These are phyloP conservation scores for Myotis myotis DNA, from an alignment of 2,797 vertebrate species.

Conservation along the genomic window DNA sequence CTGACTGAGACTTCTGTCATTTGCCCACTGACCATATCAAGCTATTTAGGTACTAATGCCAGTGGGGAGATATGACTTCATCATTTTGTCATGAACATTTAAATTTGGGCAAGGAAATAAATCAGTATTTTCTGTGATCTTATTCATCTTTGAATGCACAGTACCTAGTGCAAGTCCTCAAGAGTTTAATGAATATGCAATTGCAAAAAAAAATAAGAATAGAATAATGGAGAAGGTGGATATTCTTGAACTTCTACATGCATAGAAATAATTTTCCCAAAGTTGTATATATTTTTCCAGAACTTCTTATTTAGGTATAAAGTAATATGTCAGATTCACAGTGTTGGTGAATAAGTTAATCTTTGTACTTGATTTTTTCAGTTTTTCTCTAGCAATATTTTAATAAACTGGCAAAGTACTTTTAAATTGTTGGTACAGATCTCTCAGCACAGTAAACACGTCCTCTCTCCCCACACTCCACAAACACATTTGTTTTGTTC, in stretches of 20 bases:
- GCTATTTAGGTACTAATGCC: neutral
- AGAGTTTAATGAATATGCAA: neutral
- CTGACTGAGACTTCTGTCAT: neutral
- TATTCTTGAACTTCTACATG: neutral
- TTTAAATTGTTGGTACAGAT: neutral
- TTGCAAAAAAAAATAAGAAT: constrained; percentile 39
- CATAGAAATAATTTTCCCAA: constrained; percentile 32
- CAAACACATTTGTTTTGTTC: neutral
- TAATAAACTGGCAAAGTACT: constrained; percentile 9
- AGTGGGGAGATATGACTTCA: neutral
- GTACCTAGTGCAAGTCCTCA: neutral
- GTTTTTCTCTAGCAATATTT: neutral
- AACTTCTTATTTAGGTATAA: constrained; percentile 1
- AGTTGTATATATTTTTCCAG: neutral
- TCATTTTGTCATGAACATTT: constrained; percentile 10
- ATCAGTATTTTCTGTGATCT: neutral
- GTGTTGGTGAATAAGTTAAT: neutral
- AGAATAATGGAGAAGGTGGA: neutral
- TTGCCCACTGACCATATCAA: neutral
- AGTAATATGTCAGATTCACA: neutral
- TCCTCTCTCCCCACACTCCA: neutral
- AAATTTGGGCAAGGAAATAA: neutral
- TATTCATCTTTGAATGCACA: neutral
- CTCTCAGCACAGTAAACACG: neutral
- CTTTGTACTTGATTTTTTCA: constrained; percentile 11